A percentile compares a stretch with the other conserved stretches of the same genome.
Evolutionary conservation across 2,113 vertebrate genomes (phyloP).

Genomic region (Paralichthys olivaceus): DNA sequence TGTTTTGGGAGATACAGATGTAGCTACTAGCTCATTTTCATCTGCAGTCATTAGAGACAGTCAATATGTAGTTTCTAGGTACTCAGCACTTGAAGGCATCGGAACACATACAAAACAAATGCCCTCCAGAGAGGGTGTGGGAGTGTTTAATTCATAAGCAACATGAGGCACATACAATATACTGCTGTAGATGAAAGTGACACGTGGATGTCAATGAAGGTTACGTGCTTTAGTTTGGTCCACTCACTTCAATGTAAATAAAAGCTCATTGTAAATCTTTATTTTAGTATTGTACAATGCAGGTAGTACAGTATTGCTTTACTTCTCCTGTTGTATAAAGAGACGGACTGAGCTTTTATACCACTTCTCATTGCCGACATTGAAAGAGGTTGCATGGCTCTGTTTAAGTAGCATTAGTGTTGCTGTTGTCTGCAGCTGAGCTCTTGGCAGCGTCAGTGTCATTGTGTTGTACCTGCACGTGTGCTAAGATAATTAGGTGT

Average conservation of each 20-base stretch:
- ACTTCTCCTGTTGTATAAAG: not conserved
- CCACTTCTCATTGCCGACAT: not conserved
- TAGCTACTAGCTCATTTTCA: too few relatives aligned
- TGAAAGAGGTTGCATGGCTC: not conserved
- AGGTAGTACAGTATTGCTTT: not conserved
- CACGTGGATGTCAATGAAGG: not conserved
- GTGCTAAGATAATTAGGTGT: constrained; percentile 23
- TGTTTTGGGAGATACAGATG: too few relatives aligned
- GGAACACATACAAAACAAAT: not conserved
- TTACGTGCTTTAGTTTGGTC: not conserved
- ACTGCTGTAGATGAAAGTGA: not conserved
- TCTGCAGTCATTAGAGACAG: too few relatives aligned
- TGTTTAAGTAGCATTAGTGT: constrained; percentile 21
- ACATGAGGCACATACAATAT: not conserved
- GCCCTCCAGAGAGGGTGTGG: not conserved
- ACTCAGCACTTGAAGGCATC: not conserved
- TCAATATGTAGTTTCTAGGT: too few relatives aligned
- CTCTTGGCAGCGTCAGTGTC: not conserved
- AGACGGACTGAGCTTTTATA: not conserved
- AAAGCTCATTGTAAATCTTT: too few relatives aligned
- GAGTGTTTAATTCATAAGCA: not conserved
- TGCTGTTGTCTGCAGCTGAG: constrained; percentile 6
- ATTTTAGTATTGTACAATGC: not conserved
- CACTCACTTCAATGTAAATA: too few relatives aligned
- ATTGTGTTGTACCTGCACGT: constrained; percentile 21